Evolutionary conservation across 2,113 vertebrate genomes (phyloP).

Genomic region (Micronisus gabar): DNA sequence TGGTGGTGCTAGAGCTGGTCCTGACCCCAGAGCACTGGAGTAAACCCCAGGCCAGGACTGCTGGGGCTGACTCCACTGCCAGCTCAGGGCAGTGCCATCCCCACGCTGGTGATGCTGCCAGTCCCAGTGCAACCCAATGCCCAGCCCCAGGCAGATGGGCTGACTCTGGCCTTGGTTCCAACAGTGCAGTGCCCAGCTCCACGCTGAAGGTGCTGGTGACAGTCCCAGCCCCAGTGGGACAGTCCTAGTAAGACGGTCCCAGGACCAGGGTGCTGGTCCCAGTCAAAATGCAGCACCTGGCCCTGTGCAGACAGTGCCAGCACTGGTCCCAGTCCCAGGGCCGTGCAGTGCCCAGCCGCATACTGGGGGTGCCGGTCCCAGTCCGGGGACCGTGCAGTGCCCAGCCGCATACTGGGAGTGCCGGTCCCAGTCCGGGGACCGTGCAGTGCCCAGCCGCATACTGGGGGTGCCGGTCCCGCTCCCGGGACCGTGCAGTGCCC

Average conservation of each 20-base stretch:
- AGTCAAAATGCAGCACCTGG: background rate
- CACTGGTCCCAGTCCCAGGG: background rate
- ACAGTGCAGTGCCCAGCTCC: background rate
- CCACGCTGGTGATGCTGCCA: background rate
- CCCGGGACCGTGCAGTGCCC: accelerated
- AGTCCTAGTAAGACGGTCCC: background rate
- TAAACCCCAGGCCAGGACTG: background rate
- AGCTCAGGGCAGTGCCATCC: background rate
- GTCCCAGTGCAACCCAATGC: background rate
- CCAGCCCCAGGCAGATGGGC: background rate
- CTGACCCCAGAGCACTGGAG: background rate
- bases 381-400: too few species aligned
- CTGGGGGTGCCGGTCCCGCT: too few species aligned
- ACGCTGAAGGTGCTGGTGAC: background rate
- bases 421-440: accelerated
- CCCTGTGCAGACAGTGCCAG: background rate
- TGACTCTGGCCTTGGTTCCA: background rate
- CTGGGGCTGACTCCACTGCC: background rate
- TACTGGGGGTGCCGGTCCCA: too few species aligned
- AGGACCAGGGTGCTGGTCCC: background rate
- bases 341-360: background rate
- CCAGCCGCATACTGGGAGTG: too few species aligned
- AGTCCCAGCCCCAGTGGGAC: background rate
- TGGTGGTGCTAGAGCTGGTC: background rate
- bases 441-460: too few species aligned